phyloP scores from a whole-genome alignment of 2,888 invertebrate genomes.

The Conus canariensis region DNA sequence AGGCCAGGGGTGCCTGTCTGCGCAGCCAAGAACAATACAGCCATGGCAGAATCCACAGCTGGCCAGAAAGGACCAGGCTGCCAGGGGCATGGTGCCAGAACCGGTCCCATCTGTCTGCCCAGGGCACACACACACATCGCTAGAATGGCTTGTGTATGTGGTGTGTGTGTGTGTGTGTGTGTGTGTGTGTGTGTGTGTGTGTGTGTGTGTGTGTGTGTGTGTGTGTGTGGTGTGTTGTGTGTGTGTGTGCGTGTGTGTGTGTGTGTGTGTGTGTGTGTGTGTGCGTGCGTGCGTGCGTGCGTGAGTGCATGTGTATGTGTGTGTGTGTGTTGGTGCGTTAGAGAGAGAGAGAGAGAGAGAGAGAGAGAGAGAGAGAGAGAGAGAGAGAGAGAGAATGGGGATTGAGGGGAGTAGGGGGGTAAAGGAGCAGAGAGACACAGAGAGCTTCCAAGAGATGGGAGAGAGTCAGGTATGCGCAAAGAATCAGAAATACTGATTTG shows the following conservation, averaged over 20 bases:
- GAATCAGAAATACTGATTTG: not conserved
- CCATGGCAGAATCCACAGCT: no score
- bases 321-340: no score
- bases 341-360: not conserved
- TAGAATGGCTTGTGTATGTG: not conserved
- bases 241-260: not conserved
- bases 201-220: not conserved
- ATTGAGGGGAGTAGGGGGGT: not conserved
- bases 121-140: no score
- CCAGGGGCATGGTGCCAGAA: no score
- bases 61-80: no score
- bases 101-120: not conserved
- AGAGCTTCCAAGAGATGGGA: not conserved
- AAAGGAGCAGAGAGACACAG: not conserved
- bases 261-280: not conserved
- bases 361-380: not conserved
- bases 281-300: not conserved
- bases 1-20: no score
- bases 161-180: not conserved
- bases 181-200: no score
- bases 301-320: no score
- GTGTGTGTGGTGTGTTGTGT: not conserved
- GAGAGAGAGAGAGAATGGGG: not conserved
- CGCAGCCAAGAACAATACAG: no score
- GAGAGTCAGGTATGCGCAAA: not conserved